A percentile compares a stretch with the other conserved stretches of the same genome.
phyloP scores from a whole-genome alignment of 1,140 invertebrate species.

The Leptoteleia sp. region DNA sequence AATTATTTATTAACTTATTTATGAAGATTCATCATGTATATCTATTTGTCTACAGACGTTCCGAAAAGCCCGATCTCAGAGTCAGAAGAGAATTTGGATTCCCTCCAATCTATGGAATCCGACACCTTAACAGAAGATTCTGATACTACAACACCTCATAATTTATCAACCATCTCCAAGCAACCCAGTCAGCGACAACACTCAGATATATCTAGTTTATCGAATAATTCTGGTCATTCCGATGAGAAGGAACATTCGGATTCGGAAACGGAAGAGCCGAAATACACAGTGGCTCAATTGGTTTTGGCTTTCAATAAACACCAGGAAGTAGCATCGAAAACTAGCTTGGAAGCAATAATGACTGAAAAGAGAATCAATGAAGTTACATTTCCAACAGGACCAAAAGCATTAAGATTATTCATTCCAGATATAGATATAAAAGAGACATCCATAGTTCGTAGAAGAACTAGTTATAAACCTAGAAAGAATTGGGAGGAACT shows the following conservation, averaged over 20 bases:
- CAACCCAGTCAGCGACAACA: conserved; percentile 72
- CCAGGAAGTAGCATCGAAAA: conserved; percentile 81
- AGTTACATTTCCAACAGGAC: conserved; percentile 81
- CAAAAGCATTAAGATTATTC: conserved; percentile 81
- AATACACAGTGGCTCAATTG: conserved; percentile 81
- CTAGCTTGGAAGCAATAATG: conserved; percentile 81
- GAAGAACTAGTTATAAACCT: conserved; percentile 80
- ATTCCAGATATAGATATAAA: conserved; percentile 82
- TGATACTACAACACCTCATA: conserved; percentile 69
- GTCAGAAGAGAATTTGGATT: conserved; percentile 77
- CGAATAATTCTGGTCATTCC: conserved; percentile 74
- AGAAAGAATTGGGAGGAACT: conserved; percentile 80
- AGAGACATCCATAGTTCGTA: conserved; percentile 77
- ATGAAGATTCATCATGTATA: no score
- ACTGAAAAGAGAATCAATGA: conserved; percentile 76
- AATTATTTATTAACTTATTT: no score
- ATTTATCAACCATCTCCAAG: conserved; percentile 51
- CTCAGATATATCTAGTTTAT: conserved; percentile 75
- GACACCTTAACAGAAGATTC: conserved; percentile 79
- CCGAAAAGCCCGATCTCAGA: conserved; percentile 63
- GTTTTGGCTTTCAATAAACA: conserved; percentile 82
- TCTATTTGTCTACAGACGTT: conserved; percentile 41
- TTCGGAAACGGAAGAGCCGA: conserved; percentile 80
- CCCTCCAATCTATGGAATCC: conserved; percentile 78
- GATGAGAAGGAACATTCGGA: conserved; percentile 78